phyloP scores from a whole-genome alignment of 2,888 invertebrate genomes.

The Drosophila meridiana region DNA sequence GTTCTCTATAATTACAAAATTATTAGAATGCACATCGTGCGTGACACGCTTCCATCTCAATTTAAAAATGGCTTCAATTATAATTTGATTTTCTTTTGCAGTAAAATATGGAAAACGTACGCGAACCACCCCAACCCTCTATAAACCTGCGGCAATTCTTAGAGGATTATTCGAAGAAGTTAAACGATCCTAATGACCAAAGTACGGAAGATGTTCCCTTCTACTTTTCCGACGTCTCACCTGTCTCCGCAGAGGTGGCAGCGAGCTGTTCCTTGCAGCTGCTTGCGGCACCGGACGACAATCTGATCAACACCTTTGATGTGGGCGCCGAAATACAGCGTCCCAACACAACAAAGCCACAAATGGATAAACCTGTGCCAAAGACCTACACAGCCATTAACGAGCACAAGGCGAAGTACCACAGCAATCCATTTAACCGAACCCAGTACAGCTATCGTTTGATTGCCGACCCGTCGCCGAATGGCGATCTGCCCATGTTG shows the following conservation, averaged over 20 bases:
- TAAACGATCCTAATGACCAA: slow-evolving; percentile 29
- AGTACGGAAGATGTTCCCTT: slow-evolving; percentile 24
- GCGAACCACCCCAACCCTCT: slow-evolving; percentile 53
- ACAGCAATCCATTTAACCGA: slow-evolving; percentile 70
- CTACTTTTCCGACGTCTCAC: slow-evolving; percentile 44
- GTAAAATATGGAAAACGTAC: slow-evolving; percentile 77
- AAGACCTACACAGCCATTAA: slow-evolving; percentile 40
- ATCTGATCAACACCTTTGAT: slow-evolving; percentile 30
- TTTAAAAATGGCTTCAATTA: too few species aligned
- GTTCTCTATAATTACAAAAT: not conserved
- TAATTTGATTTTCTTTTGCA: not conserved
- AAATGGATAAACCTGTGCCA: slow-evolving; percentile 34
- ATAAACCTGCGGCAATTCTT: slow-evolving; percentile 70
- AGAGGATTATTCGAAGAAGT: slow-evolving; percentile 49
- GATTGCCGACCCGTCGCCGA: slow-evolving; percentile 18
- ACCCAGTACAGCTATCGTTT: slow-evolving; percentile 59
- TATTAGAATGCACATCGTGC: not conserved
- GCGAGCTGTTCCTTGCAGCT: slow-evolving; percentile 53
- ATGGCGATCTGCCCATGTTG: not conserved
- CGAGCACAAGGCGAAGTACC: slow-evolving; percentile 43
- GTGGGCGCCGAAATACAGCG: slow-evolving; percentile 46
- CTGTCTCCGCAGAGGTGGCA: slow-evolving; percentile 29
- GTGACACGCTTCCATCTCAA: not conserved
- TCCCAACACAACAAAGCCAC: slow-evolving; percentile 11
- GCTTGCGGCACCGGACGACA: slow-evolving; percentile 52